Conservation (phyloP, 2,888 invertebrate species). For the Reticulitermes lucifugus region DNA sequence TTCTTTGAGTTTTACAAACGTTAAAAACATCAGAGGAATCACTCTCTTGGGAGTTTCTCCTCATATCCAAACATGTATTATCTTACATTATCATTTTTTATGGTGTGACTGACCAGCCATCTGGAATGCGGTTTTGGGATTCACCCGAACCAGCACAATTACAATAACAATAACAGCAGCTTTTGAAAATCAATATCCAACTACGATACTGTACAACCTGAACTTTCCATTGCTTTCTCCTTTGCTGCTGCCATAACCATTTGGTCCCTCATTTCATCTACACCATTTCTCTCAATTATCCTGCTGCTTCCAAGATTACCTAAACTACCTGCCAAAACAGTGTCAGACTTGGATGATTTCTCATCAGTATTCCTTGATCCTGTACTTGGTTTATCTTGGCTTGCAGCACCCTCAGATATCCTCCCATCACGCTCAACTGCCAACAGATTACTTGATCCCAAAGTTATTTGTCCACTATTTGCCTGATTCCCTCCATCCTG, state of each 20-base stretch:
- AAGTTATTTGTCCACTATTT: neutral
- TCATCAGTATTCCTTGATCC: conserved; percentile 6
- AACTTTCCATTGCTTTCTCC: conserved; percentile 47
- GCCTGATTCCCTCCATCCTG: conserved; percentile 56
- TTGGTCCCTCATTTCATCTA: conserved; percentile 24
- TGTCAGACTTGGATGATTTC: neutral
- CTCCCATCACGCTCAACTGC: conserved; percentile 9
- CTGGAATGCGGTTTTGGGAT: too few species aligned
- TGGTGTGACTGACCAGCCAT: too few species aligned
- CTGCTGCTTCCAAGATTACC: conserved; percentile 1
- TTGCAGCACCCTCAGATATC: conserved; percentile 13
- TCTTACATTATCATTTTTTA: too few species aligned
- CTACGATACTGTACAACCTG: conserved; percentile 47
- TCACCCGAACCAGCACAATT: too few species aligned
- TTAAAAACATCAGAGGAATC: neutral
- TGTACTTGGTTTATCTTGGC: conserved; percentile 25
- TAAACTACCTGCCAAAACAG: neutral
- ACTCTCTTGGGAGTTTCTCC: neutral
- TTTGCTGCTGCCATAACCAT: conserved; percentile 34
- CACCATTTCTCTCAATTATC: conserved; percentile 4
- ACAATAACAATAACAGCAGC: too few species aligned
- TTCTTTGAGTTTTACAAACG: neutral
- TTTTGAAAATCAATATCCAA: neutral
- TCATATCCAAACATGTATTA: too few species aligned
- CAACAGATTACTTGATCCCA: neutral